phyloP scores from a whole-genome alignment of 2,797 vertebrate genomes.

The Chloroceryle amazona region DNA sequence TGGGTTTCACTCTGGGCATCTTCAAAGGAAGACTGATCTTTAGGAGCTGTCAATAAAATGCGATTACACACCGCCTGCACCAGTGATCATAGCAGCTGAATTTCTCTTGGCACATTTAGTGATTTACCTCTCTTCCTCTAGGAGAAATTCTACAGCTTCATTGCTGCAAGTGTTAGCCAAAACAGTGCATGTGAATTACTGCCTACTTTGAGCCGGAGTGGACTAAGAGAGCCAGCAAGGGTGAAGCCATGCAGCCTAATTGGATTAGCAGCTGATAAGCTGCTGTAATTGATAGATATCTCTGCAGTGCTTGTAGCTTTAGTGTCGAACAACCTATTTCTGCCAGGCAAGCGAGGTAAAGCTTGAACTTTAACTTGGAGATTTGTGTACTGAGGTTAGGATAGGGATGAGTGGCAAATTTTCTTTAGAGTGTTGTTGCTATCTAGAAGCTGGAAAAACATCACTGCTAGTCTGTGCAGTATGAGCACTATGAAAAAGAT shows the following conservation, averaged over 20 bases:
- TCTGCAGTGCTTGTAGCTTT: background rate
- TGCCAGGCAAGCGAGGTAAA: background rate
- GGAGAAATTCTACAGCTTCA: conserved; percentile 9
- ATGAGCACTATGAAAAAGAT: background rate
- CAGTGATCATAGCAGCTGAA: conserved; percentile 21
- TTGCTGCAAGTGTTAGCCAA: background rate
- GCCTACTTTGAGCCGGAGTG: background rate
- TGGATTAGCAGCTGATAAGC: conserved; percentile 11
- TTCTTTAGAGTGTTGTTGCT: background rate
- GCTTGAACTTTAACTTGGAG: background rate
- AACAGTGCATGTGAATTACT: background rate
- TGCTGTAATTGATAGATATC: conserved; percentile 22
- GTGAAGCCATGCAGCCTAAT: background rate
- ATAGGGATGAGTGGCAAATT: background rate
- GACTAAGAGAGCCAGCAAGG: background rate
- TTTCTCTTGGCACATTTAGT: conserved; percentile 25
- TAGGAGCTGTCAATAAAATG: conserved; percentile 34
- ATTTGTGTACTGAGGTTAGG: background rate
- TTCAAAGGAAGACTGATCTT: conserved; percentile 34
- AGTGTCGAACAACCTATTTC: background rate
- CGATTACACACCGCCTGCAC: conserved; percentile 30
- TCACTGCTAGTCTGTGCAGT: background rate
- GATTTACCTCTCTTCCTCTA: conserved; percentile 27
- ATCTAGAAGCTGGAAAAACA: background rate
- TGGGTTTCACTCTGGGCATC: background rate